phyloP scores from a whole-genome alignment of 2,888 invertebrate species.

The Sminthurides aquaticus region DNA sequence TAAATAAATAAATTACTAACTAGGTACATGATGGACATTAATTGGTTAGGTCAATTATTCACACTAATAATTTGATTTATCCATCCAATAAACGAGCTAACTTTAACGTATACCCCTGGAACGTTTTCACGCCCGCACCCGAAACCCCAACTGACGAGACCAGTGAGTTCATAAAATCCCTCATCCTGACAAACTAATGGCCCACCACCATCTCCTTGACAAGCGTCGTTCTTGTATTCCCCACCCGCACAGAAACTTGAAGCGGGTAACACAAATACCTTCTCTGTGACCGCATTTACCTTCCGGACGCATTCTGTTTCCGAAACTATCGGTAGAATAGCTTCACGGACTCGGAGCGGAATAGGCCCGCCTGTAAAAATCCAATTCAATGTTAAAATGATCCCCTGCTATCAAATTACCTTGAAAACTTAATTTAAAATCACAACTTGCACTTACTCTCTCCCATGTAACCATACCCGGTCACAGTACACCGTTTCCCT shows the following conservation, averaged over 20 bases:
- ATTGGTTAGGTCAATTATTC: slow-evolving; percentile 56
- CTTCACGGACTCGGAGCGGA: slow-evolving; percentile 78
- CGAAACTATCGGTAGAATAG: slow-evolving; percentile 84
- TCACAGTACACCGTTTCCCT: slow-evolving; percentile 76
- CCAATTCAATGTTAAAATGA: too few relatives aligned
- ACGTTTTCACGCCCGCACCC: slow-evolving; percentile 87
- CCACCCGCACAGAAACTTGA: slow-evolving; percentile 92
- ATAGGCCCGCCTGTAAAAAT: slow-evolving; percentile 72
- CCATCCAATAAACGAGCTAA: slow-evolving; percentile 92
- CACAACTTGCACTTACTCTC: slow-evolving; percentile 69
- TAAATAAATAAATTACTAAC: neutral
- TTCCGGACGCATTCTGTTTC: slow-evolving; percentile 86
- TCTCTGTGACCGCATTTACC: slow-evolving; percentile 89
- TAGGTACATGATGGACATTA: neutral
- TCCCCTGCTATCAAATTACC: too few relatives aligned
- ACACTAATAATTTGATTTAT: slow-evolving; percentile 94
- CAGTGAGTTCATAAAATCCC: slow-evolving; percentile 85
- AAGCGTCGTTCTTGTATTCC: slow-evolving; percentile 85
- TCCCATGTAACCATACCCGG: slow-evolving; percentile 91
- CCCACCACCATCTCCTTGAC: slow-evolving; percentile 58
- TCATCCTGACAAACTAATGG: slow-evolving; percentile 57
- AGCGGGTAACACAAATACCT: slow-evolving; percentile 85
- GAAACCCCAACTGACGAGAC: slow-evolving; percentile 91
- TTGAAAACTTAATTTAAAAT: too few relatives aligned
- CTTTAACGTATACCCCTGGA: slow-evolving; percentile 95